Evolutionary conservation across 2,888 invertebrate species (phyloP), one percentile per base, ranked within the genome.

Genomic region (Dynastes hyllus): DNA sequence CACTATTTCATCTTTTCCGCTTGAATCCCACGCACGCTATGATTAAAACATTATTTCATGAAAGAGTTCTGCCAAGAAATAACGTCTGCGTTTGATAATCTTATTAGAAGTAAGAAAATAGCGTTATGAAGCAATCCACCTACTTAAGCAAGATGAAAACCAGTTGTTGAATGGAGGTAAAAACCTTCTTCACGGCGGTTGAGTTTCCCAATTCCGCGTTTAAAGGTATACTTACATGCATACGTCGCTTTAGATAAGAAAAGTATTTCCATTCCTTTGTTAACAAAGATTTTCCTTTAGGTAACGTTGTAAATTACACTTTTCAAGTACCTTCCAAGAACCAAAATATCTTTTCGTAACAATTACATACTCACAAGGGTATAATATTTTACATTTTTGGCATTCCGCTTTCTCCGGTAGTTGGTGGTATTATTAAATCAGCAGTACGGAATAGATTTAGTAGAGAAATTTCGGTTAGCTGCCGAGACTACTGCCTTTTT

Each of bases 21-120:
- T 16, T 37, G 13, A 67, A 40, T 67, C 66, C 40, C 66, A n/a
- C 45, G 22, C 40, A 45, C 40, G 9, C 40, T 22, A 22, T 22
- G 50, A 67, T 67, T 67, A 45, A n/a, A 67, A 37, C 45, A 45
- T 67, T 45, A 45, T 45, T 45, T 45, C 45, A 45, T 11, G 11
- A 45, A 45, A 45, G 45, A 45, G 45, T 45, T 6, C 45, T 45
- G 45, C 9, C 45, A 45, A 45, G 9, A 45, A 8, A 45, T 9
- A 11, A 45, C 45, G 45, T 45, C 45, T 45, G 45, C 9, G 8
- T 45, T 9, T 45, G 45, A 45, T 45, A 45, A 45, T 8, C 45
- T 45, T 8, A 8, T 45, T 45, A 45, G 2, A 45, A 45, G 11
- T 45, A 45, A 45, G 5, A 32, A 45, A 45, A 45, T 45, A 1